Evolutionary conservation across 2,888 invertebrate species (phyloP).

Genomic region (Antitype chi): DNA sequence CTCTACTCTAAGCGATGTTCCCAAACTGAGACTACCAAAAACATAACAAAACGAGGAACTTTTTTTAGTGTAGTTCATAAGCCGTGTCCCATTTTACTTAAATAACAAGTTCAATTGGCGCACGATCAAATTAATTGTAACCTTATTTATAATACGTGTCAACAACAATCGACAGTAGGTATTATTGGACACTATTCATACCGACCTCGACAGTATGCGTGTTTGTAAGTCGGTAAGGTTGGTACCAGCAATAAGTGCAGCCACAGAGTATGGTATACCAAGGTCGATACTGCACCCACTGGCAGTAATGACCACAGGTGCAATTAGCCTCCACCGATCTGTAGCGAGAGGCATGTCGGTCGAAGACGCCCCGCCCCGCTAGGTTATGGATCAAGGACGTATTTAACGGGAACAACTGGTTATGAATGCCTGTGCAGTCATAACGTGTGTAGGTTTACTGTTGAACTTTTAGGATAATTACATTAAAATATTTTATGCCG

Average conservation of each 20-base stretch:
- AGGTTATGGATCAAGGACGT: conserved; percentile 80
- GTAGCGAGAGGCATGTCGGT: conserved; percentile 76
- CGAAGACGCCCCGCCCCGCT: conserved; percentile 75
- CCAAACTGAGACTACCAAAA: background rate
- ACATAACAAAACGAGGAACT: background rate
- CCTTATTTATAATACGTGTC: conserved; percentile 62
- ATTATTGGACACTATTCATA: conserved; percentile 52
- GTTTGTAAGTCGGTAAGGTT: conserved; percentile 45
- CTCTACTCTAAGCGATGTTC: background rate
- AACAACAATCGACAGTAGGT: conserved; percentile 40
- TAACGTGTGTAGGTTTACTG: background rate
- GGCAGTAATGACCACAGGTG: conserved; percentile 69
- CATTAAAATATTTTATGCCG: background rate
- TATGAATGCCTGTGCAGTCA: conserved; percentile 16
- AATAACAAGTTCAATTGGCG: conserved; percentile 29
- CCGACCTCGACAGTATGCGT: conserved; percentile 59
- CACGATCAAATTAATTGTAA: conserved; percentile 30
- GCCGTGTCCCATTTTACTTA: conserved; percentile 5
- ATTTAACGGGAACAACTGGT: conserved; percentile 53
- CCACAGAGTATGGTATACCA: conserved; percentile 42
- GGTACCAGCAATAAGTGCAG: conserved; percentile 57
- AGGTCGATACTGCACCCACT: conserved; percentile 60
- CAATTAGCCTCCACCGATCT: conserved; percentile 71
- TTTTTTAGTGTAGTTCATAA: background rate
- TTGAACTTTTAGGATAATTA: background rate